These are phyloP conservation scores for Aspiorhynchus laticeps DNA, from an alignment of 2,113 vertebrate species.

Conservation along the genomic window DNA sequence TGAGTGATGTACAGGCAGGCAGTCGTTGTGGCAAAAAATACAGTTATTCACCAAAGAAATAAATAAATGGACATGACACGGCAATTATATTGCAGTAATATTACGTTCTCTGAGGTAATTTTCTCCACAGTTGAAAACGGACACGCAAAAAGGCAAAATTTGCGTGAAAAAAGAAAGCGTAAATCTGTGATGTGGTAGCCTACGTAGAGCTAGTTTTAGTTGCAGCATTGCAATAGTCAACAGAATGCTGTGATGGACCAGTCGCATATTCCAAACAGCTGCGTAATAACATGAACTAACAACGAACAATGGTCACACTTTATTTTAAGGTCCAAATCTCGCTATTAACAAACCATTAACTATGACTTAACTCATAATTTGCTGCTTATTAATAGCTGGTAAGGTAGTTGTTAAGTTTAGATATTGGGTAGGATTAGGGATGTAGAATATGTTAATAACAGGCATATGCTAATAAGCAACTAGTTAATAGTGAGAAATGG, in stretches of 20 bases:
- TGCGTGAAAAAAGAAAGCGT: background rate
- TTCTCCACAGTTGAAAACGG: background rate
- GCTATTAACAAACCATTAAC: no score
- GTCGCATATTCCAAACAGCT: background rate
- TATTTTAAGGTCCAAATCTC: no score
- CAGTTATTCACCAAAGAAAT: background rate
- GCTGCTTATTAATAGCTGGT: no score
- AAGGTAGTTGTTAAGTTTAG: no score
- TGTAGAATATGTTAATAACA: no score
- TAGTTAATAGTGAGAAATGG: no score
- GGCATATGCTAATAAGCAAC: no score
- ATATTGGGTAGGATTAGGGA: no score
- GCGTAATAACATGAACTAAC: background rate
- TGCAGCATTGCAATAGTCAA: background rate
- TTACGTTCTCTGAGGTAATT: background rate
- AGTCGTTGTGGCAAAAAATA: background rate
- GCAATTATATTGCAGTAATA: background rate
- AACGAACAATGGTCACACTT: background rate
- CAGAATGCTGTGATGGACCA: background rate
- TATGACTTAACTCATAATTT: no score
- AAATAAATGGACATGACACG: background rate
- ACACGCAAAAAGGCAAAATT: background rate
- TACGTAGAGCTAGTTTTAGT: background rate
- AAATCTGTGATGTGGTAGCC: background rate
- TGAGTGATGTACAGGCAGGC: background rate